These are phyloP conservation scores for Abramis brama DNA, from an alignment of 2,113 vertebrate genomes.

Conservation along the genomic window DNA sequence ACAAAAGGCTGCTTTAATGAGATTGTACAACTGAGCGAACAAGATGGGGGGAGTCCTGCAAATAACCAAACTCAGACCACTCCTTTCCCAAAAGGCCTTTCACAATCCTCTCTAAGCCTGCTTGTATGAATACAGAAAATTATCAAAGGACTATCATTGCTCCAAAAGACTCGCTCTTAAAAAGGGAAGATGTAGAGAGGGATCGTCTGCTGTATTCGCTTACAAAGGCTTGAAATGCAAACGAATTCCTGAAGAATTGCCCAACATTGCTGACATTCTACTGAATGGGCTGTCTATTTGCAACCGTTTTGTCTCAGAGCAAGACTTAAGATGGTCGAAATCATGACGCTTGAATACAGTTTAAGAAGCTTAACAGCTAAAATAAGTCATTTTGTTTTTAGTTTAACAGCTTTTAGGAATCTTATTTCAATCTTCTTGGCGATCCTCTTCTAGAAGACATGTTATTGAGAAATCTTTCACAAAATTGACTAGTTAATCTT, in stretches of 20 bases:
- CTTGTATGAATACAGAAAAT: slow-evolving; percentile 67
- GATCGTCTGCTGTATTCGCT: slow-evolving; percentile 66
- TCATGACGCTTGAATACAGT: slow-evolving; percentile 14
- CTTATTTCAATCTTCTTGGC: not conserved
- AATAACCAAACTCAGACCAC: slow-evolving; percentile 69
- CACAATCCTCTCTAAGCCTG: slow-evolving; percentile 74
- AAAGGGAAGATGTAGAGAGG: slow-evolving; percentile 65
- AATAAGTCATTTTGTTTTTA: not conserved
- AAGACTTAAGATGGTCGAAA: slow-evolving; percentile 25
- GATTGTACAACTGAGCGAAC: slow-evolving; percentile 78
- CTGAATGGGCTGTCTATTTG: slow-evolving; percentile 37
- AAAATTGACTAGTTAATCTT: not conserved
- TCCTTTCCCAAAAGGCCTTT: slow-evolving; percentile 79
- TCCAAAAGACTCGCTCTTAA: slow-evolving; percentile 72
- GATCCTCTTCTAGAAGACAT: not conserved
- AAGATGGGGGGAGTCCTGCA: slow-evolving; percentile 59
- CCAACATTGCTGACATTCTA: slow-evolving; percentile 57
- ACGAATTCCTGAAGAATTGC: slow-evolving; percentile 60
- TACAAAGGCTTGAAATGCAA: slow-evolving; percentile 57
- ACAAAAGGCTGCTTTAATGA: slow-evolving; percentile 84
- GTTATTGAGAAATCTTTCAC: not conserved
- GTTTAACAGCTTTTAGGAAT: not conserved
- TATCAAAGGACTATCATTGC: slow-evolving; percentile 74
- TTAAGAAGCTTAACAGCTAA: slow-evolving; percentile 11
- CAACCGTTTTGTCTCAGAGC: slow-evolving; percentile 9